Conservation (phyloP, 2,888 invertebrate genomes). For the Chorisops tibialis region DNA sequence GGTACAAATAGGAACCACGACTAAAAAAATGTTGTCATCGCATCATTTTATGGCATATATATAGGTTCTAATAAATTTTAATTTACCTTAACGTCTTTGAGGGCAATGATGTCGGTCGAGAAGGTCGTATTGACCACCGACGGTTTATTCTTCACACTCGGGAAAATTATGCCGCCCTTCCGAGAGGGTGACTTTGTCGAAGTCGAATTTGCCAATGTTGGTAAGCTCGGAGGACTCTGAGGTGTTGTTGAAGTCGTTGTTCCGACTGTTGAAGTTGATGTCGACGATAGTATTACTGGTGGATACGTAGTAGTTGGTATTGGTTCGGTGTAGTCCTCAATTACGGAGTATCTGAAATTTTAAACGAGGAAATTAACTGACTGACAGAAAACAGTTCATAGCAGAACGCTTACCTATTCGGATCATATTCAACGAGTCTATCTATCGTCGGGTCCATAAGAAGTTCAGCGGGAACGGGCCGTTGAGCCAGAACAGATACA, state of each 20-base stretch:
- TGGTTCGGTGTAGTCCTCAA: slow-evolving; percentile 48
- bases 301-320: slow-evolving; percentile 48
- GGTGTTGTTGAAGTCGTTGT: slow-evolving; percentile 37
- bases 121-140: slow-evolving; percentile 79
- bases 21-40: neutral
- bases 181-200: slow-evolving; percentile 54
- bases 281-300: slow-evolving; percentile 31
- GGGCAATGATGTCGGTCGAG: slow-evolving; percentile 69
- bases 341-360: slow-evolving; percentile 45
- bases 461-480: slow-evolving; percentile 72
- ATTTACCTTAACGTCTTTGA: slow-evolving; percentile 81
- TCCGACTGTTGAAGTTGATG: slow-evolving; percentile 37
- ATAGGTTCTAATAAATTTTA: neutral
- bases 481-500: slow-evolving; percentile 71
- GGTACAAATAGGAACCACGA: too few species aligned
- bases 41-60: neutral
- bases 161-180: slow-evolving; percentile 84
- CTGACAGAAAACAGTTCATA: neutral
- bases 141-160: slow-evolving; percentile 87
- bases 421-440: slow-evolving; percentile 73
- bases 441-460: slow-evolving; percentile 75
- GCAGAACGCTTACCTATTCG: slow-evolving; percentile 58
- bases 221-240: slow-evolving; percentile 39
- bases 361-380: neutral
- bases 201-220: slow-evolving; percentile 36